phyloP scores from a whole-genome alignment of 2,888 invertebrate species.

The Macrophya alboannulata region DNA sequence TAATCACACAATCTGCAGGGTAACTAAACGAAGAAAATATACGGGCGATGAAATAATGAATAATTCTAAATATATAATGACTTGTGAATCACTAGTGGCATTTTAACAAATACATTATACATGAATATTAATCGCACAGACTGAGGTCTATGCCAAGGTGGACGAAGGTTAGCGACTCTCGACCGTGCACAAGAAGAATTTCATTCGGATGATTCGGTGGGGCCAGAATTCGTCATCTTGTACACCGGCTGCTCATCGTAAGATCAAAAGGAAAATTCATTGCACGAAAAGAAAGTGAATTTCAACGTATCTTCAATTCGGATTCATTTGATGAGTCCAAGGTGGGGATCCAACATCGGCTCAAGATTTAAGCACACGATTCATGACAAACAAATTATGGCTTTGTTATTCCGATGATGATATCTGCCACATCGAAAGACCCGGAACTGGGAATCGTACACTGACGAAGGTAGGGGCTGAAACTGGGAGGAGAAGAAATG shows the following conservation, averaged over 20 bases:
- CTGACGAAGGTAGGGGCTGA: slow-evolving; percentile 50
- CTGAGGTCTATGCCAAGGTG: slow-evolving; percentile 29
- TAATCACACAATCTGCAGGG: not conserved
- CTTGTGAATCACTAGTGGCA: not conserved
- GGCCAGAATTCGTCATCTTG: not conserved
- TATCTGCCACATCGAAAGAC: slow-evolving; percentile 13
- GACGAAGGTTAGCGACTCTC: slow-evolving; percentile 3
- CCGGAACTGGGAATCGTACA: slow-evolving; percentile 49
- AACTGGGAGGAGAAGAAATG: slow-evolving; percentile 15
- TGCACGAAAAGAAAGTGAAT: slow-evolving; percentile 8
- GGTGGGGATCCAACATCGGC: not conserved
- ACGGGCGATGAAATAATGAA: not conserved
- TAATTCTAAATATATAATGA: not conserved
- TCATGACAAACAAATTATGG: slow-evolving; percentile 1
- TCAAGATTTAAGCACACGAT: not conserved
- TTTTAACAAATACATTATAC: not conserved
- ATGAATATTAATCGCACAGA: slow-evolving; percentile 16
- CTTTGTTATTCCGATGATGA: slow-evolving; percentile 10
- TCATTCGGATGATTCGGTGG: slow-evolving; percentile 2
- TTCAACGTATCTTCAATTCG: not conserved
- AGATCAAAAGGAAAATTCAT: slow-evolving; percentile 16
- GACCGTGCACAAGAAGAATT: not conserved
- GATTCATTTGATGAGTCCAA: not conserved
- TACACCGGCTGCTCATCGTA: not conserved
- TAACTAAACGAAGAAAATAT: slow-evolving; percentile 2